Evolutionary conservation across 2,113 vertebrate species (phyloP), one percentile per base, ranked within the genome.

Genomic region (Etheostoma cragini): DNA sequence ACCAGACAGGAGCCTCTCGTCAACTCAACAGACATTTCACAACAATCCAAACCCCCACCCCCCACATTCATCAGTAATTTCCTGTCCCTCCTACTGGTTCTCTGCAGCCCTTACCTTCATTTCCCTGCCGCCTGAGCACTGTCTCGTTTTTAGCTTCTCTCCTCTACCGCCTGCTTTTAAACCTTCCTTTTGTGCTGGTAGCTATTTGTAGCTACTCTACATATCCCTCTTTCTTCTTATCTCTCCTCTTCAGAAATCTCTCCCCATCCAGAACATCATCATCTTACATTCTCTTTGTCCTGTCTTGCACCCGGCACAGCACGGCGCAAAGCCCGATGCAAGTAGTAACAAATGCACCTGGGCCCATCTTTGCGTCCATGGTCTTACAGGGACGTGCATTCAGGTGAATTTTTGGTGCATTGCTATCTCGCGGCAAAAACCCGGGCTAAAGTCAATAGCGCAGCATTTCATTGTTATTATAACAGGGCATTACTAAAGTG

Each of bases 181-280:
- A 74, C 56, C 67, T 79, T 67, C n/a, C 4, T 14, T 35, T 62
- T 46, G 0, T 21, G 30, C 26, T 7, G 24, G 54, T 15, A n/a
- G 56, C 38, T 54, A 15, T 76, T 67, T 76, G 38, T 67, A 71
- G 3, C 54, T 38, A 2, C 42, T 58, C 63, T 13, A 14, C 1
- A 16, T 14, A 30, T 72, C 63, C 33, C 21, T 21, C 5, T 19
- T 5, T n/a, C 57, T n/a, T 26, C 66, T 78, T 45, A 38, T 80
- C 76, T 65, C 17, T 10, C 62, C 57, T 42, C 46, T 57, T 72
- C 63, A 65, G 54, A 73, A 19, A 14, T 52, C 35, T 42, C 38
- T 42, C 38, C 61, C n/a, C 63, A 42, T 58, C 42, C 15, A 50
- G 33, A 60, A 72, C 67, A 47, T 35, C 67, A 53, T 64, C 68